These are phyloP conservation scores for Nautilus pompilius DNA, from an alignment of 1,140 invertebrate species.

Conservation along the genomic window DNA sequence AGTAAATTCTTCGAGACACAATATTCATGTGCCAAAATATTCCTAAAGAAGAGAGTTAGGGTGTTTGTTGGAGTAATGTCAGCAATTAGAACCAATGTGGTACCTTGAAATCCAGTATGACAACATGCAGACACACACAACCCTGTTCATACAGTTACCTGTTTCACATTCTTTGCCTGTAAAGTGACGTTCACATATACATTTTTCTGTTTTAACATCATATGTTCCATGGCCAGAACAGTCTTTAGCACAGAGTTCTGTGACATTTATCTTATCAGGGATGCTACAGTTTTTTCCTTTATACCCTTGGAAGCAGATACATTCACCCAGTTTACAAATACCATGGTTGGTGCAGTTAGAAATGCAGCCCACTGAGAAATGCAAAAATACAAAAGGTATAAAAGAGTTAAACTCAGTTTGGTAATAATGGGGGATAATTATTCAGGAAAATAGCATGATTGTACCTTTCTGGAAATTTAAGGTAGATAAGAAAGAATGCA, in stretches of 20 bases:
- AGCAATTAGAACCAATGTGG: no score
- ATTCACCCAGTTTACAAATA: slow-evolving; percentile 91
- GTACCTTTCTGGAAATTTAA: no score
- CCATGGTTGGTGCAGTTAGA: slow-evolving; percentile 94
- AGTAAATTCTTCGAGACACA: no score
- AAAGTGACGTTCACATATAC: slow-evolving; percentile 87
- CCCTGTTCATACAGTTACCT: slow-evolving; percentile 56
- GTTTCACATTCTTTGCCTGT: slow-evolving; percentile 92
- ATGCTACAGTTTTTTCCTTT: slow-evolving; percentile 88
- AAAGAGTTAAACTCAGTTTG: slow-evolving; percentile 10
- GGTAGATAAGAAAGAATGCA: no score
- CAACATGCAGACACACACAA: no score
- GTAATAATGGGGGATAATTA: no score
- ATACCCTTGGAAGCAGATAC: slow-evolving; percentile 96
- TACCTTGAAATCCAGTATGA: no score
- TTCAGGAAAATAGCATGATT: no score
- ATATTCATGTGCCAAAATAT: no score
- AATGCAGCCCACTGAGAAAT: slow-evolving; percentile 47
- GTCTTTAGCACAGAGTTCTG: slow-evolving; percentile 87
- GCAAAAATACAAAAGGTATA: slow-evolving; percentile 12
- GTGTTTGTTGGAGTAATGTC: no score
- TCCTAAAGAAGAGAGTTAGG: no score
- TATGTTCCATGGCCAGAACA: slow-evolving; percentile 93
- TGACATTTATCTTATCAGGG: slow-evolving; percentile 87
- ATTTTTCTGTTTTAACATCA: slow-evolving; percentile 86